Evolutionary conservation across 2,113 vertebrate species (phyloP).

Genomic region (Muntiacus reevesi): DNA sequence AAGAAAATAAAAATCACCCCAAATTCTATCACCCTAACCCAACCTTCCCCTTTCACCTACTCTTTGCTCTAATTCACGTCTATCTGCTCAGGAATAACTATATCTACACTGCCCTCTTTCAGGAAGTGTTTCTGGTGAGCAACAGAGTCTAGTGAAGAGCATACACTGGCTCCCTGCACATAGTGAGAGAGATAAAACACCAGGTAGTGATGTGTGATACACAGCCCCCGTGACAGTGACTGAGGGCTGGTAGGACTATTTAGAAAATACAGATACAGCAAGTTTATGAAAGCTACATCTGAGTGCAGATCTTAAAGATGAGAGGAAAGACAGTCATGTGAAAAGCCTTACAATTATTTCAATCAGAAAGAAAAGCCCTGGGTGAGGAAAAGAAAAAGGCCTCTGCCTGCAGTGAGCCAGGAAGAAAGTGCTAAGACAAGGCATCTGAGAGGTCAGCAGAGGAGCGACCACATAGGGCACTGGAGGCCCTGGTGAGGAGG

Average conservation of each 20-base stretch:
- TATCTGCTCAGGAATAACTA: not conserved
- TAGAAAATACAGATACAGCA: not conserved
- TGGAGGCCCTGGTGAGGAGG: not conserved
- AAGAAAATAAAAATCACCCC: not conserved
- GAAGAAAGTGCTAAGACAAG: not conserved
- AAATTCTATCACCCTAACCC: not conserved
- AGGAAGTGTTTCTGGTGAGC: not conserved
- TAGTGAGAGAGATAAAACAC: not conserved
- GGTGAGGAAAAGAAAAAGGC: not conserved
- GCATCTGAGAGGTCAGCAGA: not conserved
- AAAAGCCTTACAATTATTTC: not conserved
- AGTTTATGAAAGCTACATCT: not conserved
- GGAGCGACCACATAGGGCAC: rapidly evolving
- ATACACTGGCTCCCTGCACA: not conserved
- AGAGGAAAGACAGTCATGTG: not conserved
- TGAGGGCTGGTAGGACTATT: not conserved
- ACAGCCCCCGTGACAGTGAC: not conserved
- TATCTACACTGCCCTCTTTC: not conserved
- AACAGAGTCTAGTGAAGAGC: not conserved
- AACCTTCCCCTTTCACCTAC: not conserved
- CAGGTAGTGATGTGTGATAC: not conserved
- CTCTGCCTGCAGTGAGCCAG: not conserved
- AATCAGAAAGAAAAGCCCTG: not conserved
- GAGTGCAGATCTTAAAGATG: not conserved
- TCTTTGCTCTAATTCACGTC: not conserved